These are phyloP conservation scores for Myodes glareolus DNA, from an alignment of 2,113 vertebrate species.

Conservation along the genomic window DNA sequence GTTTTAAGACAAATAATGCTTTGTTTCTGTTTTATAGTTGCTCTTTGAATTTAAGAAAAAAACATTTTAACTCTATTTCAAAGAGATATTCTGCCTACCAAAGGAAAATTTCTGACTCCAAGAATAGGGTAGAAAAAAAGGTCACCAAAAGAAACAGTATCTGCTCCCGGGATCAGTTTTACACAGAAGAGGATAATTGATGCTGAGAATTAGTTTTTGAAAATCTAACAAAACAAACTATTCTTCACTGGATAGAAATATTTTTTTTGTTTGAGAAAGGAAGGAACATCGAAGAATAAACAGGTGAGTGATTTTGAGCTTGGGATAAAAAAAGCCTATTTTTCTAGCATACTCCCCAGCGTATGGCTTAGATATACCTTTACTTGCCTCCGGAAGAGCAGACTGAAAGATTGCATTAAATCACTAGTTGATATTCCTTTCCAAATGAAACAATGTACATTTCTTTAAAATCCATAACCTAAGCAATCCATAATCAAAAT, in stretches of 20 bases:
- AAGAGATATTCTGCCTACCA: neutral
- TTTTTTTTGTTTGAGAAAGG: neutral
- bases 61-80: conserved; percentile 1
- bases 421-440: conserved; percentile 67
- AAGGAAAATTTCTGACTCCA: conserved; percentile 47
- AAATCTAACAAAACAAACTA: conserved; percentile 56
- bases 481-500: conserved; percentile 74
- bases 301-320: conserved; percentile 75
- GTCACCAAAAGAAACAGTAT: conserved; percentile 7
- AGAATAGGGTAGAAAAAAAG: conserved; percentile 19
- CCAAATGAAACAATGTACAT: conserved; percentile 69
- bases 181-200: conserved; percentile 8
- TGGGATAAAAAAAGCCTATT: conserved; percentile 70
- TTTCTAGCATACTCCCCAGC: conserved; percentile 74
- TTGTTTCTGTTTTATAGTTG: conserved; percentile 38
- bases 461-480: conserved; percentile 65
- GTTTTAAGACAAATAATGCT: neutral
- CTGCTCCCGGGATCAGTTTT: conserved; percentile 40
- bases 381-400: conserved; percentile 45
- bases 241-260: neutral
- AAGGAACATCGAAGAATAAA: conserved; percentile 65
- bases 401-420: conserved; percentile 77
- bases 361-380: conserved; percentile 27
- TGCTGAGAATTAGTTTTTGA: conserved; percentile 21
- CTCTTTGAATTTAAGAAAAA: conserved; percentile 39